These are phyloP conservation scores for Lasiommata megera DNA, from an alignment of 2,888 invertebrate genomes.

Conservation along the genomic window DNA sequence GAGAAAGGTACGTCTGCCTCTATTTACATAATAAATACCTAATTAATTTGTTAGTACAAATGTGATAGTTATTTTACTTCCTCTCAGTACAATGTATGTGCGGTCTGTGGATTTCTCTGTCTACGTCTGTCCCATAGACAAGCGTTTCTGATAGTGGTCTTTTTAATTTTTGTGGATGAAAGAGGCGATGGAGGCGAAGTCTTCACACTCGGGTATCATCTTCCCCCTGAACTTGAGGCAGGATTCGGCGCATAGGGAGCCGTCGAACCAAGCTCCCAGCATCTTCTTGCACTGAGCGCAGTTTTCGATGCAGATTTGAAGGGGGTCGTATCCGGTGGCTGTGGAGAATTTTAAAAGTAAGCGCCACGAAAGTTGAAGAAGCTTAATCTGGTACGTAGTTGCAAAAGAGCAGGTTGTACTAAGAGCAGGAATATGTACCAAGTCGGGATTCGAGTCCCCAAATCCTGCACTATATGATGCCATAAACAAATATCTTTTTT, in stretches of 20 bases:
- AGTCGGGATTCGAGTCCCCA: too few species aligned
- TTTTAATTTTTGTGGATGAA: slow-evolving; percentile 83
- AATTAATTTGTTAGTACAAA: too few species aligned
- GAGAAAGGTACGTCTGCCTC: too few species aligned
- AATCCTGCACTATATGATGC: too few species aligned
- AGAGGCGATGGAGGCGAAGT: slow-evolving; percentile 89
- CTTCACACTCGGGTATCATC: slow-evolving; percentile 92
- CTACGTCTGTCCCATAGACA: slow-evolving; percentile 1
- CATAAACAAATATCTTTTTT: too few species aligned
- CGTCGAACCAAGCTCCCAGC: slow-evolving; percentile 93
- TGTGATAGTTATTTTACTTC: too few species aligned
- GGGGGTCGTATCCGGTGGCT: slow-evolving; percentile 77
- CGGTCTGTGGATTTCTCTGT: background rate
- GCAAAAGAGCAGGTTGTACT: too few species aligned
- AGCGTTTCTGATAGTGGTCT: background rate
- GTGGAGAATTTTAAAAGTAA: slow-evolving; percentile 29
- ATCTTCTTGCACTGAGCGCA: slow-evolving; percentile 95
- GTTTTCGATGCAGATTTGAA: slow-evolving; percentile 90
- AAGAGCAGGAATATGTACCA: too few species aligned
- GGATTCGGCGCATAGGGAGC: slow-evolving; percentile 91
- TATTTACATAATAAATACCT: too few species aligned
- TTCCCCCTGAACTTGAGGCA: slow-evolving; percentile 92
- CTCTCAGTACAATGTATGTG: too few species aligned
- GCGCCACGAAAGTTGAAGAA: background rate
- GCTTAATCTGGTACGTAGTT: too few species aligned